phyloP scores from a whole-genome alignment of 2,113 vertebrate genomes.

The Cebus imitator region DNA sequence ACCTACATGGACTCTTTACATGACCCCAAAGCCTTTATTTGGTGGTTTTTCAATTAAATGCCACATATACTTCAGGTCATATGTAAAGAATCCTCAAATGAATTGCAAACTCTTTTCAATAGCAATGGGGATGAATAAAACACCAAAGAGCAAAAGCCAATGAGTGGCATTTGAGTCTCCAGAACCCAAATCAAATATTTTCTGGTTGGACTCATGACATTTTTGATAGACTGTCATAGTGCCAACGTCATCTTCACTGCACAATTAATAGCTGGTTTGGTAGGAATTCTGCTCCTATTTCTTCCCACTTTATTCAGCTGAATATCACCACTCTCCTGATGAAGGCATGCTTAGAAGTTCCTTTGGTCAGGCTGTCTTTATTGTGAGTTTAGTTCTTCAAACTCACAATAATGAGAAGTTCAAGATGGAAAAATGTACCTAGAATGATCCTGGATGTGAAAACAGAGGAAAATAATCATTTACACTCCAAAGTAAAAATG shows the following conservation, averaged over 20 bases:
- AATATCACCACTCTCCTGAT: not conserved
- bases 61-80: constrained; percentile 9
- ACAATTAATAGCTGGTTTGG: not conserved
- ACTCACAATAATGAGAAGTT: not conserved
- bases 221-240: not conserved
- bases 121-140: constrained; percentile 33
- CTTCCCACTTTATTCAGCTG: not conserved
- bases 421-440: not conserved
- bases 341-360: not conserved
- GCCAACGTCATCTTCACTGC: not conserved
- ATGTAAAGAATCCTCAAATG: constrained; percentile 59
- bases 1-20: not conserved
- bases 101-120: constrained; percentile 54
- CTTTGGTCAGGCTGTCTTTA: not conserved
- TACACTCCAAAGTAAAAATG: not conserved
- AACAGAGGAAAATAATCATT: not conserved
- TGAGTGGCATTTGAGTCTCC: constrained; percentile 3
- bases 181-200: constrained; percentile 42
- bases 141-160: constrained; percentile 30
- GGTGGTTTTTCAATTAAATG: constrained; percentile 67
- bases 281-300: not conserved
- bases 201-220: not conserved
- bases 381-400: not conserved
- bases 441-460: not conserved
- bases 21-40: constrained; percentile 19